Conservation (phyloP, 2,888 invertebrate species). For the Girardia tigrina region DNA sequence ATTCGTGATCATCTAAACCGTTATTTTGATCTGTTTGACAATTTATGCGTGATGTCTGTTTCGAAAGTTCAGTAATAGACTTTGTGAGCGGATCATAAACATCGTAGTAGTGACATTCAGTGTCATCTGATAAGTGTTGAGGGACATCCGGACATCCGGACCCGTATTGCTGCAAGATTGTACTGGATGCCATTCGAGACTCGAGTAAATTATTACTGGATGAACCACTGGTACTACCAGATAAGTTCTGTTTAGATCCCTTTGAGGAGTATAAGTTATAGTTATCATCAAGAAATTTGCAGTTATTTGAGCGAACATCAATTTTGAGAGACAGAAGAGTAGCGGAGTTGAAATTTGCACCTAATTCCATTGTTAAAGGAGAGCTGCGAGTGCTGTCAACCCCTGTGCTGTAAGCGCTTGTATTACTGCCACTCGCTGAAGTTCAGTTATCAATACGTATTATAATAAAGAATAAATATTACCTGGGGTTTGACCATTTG, state of each 20-base stretch:
- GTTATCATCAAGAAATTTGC: not conserved
- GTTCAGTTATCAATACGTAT: not conserved
- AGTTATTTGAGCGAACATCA: not conserved
- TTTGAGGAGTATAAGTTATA: not conserved
- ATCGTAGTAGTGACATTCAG: slow-evolving; percentile 15
- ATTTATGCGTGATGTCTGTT: not conserved
- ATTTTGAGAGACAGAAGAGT: not conserved
- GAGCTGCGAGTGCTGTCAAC: slow-evolving; percentile 36
- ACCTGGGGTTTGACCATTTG: not conserved
- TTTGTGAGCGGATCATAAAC: not conserved
- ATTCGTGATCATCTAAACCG: slow-evolving; percentile 5
- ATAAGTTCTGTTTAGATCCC: not conserved
- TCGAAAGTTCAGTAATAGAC: not conserved
- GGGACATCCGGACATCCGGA: not conserved
- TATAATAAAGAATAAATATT: not conserved
- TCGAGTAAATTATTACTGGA: not conserved
- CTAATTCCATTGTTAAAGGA: slow-evolving; percentile 44
- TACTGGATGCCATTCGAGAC: slow-evolving; percentile 4
- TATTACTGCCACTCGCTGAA: slow-evolving; percentile 12
- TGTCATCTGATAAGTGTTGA: slow-evolving; percentile 10
- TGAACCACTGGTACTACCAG: not conserved
- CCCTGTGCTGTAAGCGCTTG: slow-evolving; percentile 31
- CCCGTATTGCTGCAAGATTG: not conserved
- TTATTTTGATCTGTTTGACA: not conserved
- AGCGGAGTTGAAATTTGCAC: not conserved